Evolutionary conservation across 2,888 invertebrate genomes (phyloP), one percentile per base, ranked within the genome.

Genomic region (Coelogynopora nodosa): DNA sequence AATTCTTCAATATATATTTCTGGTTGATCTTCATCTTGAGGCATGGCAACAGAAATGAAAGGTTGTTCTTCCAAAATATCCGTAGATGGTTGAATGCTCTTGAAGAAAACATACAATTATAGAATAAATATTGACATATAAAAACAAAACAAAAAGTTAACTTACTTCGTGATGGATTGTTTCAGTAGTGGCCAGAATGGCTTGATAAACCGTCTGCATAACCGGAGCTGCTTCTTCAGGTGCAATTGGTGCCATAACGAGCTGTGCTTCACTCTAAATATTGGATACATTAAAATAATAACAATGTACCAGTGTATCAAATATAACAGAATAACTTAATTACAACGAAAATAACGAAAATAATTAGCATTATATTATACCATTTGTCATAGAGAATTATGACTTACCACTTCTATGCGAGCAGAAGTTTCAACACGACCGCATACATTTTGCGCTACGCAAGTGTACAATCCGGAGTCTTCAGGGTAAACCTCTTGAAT

Each of bases 381-480:
- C 5, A 18, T 13, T 49, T 49, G 5, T 49, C 49, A 49, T n/a
- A n/a, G 18, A 49, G 49, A 18, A 49, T 13, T 74, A 2, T 74
- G 5, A 74, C 74, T 74, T 30, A 86, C 86, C 26, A 87, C 83
- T 30, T 84, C 80, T 27, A 91, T 88, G 86, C 89, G 90, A 86
- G 92, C 92, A 29, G 92, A 90, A 0, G 93, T 91, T 74, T 97
- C 96, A 67, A 98, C 97, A 93, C 97, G 97, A 87, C 98, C 98
- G 90, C 96, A 96, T 91, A 96, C 91, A 88, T 93, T 93, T 85
- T 90, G 90, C 27, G 96, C 96, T 31, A 97, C 94, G 91, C 97
- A 97, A 92, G 67, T 83, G 82, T 91, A 91, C 87, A 90, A 89
- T 0, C 91, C 92, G 85, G 90, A 90, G 85, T 92, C 92, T 87